Conservation (phyloP, 1,140 invertebrate species). For the Pentalonia nigronervosa region DNA sequence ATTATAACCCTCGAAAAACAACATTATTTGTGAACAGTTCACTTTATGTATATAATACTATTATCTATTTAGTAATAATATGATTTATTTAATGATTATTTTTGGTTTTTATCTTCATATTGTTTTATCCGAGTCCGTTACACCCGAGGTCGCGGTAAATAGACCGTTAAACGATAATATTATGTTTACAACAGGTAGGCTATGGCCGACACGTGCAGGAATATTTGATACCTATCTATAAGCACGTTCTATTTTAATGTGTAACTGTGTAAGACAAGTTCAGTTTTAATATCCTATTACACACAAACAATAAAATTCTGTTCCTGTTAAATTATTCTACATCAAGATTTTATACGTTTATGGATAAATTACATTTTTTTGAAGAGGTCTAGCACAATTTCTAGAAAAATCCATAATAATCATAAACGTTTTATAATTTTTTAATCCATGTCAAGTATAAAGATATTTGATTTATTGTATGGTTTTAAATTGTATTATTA, state of each 20-base stretch:
- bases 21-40: neutral
- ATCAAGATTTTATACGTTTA: neutral
- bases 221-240: neutral
- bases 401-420: neutral
- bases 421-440: neutral
- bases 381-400: neutral
- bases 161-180: constrained; percentile 14
- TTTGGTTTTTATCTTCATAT: neutral
- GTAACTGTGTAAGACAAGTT: neutral
- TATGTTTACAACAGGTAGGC: constrained; percentile 17
- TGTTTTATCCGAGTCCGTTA: neutral
- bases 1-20: neutral
- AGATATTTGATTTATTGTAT: neutral
- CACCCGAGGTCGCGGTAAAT: constrained; percentile 3
- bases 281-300: neutral
- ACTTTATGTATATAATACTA: neutral
- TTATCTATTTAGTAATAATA: neutral
- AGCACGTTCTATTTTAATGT: constrained; percentile 23
- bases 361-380: neutral
- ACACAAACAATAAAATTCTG: neutral
- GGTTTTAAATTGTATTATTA: neutral
- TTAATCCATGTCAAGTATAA: neutral
- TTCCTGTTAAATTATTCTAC: neutral
- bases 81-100: neutral
- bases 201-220: neutral